A percentile compares a stretch with the other conserved stretches of the same genome.
Evolutionary conservation across 1,140 invertebrate species (phyloP).

Genomic region (Zaprionus ornatus): DNA sequence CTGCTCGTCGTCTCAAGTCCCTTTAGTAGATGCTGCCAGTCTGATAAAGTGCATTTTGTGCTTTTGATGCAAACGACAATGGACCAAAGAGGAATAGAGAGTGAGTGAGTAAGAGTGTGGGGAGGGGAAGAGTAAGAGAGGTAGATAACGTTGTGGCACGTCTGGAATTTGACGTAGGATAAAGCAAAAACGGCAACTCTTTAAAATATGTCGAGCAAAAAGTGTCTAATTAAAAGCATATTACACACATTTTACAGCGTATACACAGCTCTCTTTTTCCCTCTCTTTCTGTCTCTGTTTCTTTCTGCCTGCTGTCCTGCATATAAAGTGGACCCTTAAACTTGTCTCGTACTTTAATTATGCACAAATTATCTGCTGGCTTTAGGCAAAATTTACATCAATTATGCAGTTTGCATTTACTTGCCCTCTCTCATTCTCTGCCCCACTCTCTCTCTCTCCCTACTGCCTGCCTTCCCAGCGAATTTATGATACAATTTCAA

Average conservation of each 20-base stretch:
- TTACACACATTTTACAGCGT: conserved; percentile 26
- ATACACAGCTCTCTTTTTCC: background rate
- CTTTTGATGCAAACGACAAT: conserved; percentile 47
- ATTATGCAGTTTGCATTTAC: conserved; percentile 64
- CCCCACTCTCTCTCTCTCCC: background rate
- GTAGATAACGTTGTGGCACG: background rate
- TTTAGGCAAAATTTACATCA: conserved; percentile 55
- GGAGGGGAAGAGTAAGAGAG: background rate
- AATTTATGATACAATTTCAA: conserved; percentile 62
- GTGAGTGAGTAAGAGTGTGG: background rate
- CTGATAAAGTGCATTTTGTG: conserved; percentile 73
- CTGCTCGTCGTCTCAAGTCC: conserved; percentile 12
- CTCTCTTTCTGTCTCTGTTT: background rate
- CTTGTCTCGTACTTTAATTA: conserved; percentile 41
- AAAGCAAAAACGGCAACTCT: background rate
- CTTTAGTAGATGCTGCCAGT: conserved; percentile 56
- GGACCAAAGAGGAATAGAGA: background rate
- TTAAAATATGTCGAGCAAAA: conserved; percentile 17
- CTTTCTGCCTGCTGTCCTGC: conserved; percentile 23
- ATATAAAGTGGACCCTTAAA: conserved; percentile 33
- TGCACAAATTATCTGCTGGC: conserved; percentile 56
- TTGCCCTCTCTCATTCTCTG: conserved; percentile 1
- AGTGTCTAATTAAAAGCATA: conserved; percentile 65
- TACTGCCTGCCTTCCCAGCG: background rate
- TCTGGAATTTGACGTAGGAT: background rate